These are phyloP conservation scores for Trichogramma pretiosum DNA, from an alignment of 1,140 invertebrate species.

Conservation along the genomic window DNA sequence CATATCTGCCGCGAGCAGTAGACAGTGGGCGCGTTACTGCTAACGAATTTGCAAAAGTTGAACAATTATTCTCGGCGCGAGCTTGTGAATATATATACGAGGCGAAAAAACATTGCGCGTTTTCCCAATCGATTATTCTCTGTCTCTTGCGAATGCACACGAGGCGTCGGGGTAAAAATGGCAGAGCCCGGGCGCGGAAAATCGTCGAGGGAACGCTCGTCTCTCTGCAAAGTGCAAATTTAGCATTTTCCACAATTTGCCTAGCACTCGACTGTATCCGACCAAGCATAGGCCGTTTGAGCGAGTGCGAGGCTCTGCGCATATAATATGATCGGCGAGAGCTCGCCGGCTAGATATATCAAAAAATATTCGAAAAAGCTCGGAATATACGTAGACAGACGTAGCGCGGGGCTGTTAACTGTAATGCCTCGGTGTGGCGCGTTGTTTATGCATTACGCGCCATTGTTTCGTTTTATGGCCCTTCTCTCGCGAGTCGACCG, in stretches of 20 bases:
- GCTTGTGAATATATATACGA: no score
- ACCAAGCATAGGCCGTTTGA: no score
- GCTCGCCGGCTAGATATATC: background rate
- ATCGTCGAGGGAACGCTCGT: background rate
- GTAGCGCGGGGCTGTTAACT: background rate
- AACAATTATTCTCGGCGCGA: no score
- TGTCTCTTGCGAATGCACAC: background rate
- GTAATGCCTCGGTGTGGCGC: background rate
- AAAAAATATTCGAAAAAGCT: constrained; percentile 7
- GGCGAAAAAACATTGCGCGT: no score
- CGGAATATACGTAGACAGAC: background rate
- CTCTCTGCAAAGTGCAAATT: background rate
- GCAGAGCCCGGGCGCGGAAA: background rate
- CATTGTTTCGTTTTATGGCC: no score
- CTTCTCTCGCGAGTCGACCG: no score
- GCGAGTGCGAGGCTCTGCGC: background rate
- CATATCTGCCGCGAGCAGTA: no score
- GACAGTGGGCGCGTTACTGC: no score
- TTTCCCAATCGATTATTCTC: background rate
- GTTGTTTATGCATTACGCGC: no score
- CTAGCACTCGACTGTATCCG: background rate
- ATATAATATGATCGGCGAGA: background rate
- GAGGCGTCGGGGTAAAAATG: background rate
- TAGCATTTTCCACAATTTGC: background rate
- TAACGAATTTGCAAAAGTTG: no score